Percentiles rank a stretch among this genome's conserved stretches.
These are phyloP conservation scores for Sminthurides aquaticus DNA, from an alignment of 2,888 invertebrate genomes.

Conservation along the genomic window DNA sequence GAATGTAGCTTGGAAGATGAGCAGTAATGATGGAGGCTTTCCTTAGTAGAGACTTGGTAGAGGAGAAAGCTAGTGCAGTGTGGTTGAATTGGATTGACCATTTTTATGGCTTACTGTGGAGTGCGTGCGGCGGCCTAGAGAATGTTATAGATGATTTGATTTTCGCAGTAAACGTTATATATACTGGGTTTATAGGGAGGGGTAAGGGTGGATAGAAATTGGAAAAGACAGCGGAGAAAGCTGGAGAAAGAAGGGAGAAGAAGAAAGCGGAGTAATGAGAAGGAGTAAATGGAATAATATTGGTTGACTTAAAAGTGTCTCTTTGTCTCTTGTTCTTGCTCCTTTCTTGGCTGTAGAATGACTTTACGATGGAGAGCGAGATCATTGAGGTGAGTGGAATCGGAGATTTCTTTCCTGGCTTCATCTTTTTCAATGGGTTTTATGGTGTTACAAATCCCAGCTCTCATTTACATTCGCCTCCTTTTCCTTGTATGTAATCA, in stretches of 20 bases:
- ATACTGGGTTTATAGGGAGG: neutral
- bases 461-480: constrained; percentile 1
- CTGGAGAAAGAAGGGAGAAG: neutral
- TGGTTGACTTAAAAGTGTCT: constrained; percentile 3
- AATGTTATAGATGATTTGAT: neutral
- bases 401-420: constrained; percentile 11
- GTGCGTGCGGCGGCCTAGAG: neutral
- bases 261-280: neutral
- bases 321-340: neutral
- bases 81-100: neutral
- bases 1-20: neutral
- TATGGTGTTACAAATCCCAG: constrained; percentile 1
- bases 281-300: neutral
- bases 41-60: neutral
- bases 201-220: no score
- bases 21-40: neutral
- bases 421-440: constrained; percentile 2
- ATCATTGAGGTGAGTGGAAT: constrained; percentile 37
- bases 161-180: neutral
- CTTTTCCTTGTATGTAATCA: no score
- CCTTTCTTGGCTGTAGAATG: constrained; percentile 28
- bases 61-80: neutral
- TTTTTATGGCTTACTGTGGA: neutral
- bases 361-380: constrained; percentile 34
- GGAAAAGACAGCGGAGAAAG: no score